Evolutionary conservation across 2,113 vertebrate species (phyloP).

Genomic region (Forbesichthys agassizii): DNA sequence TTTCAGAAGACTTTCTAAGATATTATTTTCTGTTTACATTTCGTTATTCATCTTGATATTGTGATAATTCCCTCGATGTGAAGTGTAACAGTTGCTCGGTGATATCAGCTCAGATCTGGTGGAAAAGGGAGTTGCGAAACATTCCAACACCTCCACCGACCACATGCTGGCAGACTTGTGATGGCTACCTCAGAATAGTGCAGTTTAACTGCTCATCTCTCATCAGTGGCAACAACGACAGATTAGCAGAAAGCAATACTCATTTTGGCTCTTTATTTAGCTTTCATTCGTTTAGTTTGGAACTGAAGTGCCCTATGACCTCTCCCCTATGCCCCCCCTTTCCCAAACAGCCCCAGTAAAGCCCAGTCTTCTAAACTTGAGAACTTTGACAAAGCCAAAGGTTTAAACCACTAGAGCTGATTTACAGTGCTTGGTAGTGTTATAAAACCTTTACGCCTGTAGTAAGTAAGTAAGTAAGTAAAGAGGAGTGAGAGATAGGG

Average conservation of each 20-base stretch:
- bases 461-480: too few relatives aligned
- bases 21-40: not conserved
- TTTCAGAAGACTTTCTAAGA: not conserved
- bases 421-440: slow-evolving; percentile 66
- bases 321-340: slow-evolving; percentile 35
- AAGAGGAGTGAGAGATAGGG: slow-evolving; percentile 34
- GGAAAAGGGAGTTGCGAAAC: not conserved
- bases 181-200: not conserved
- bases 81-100: not conserved
- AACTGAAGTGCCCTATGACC: slow-evolving; percentile 41
- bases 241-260: not conserved
- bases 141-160: not conserved
- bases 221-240: not conserved
- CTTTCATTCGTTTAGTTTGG: slow-evolving; percentile 14
- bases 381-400: slow-evolving; percentile 73
- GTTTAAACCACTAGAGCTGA: slow-evolving; percentile 65
- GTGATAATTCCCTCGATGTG: not conserved
- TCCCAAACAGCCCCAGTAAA: slow-evolving; percentile 12
- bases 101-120: not conserved
- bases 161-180: slow-evolving; percentile 1
- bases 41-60: too few relatives aligned
- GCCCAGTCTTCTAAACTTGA: slow-evolving; percentile 58
- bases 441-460: slow-evolving; percentile 61
- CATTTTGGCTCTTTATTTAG: slow-evolving; percentile 13
- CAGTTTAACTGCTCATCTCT: not conserved